These are phyloP conservation scores for Parapristionchus giblindavisi DNA, from an alignment of 2,888 invertebrate species.

Conservation along the genomic window DNA sequence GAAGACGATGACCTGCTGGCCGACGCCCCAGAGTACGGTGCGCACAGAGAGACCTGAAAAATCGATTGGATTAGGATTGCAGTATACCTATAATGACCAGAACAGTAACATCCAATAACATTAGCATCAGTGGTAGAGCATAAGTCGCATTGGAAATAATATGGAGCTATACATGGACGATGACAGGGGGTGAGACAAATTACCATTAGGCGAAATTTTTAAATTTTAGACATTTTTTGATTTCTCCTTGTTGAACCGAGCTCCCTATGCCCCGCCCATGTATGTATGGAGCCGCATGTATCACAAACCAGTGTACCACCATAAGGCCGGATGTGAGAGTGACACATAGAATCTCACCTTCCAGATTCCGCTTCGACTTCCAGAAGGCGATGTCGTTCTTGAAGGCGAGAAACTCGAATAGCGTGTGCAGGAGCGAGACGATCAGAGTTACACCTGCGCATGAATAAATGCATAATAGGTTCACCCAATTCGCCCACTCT, in stretches of 20 bases:
- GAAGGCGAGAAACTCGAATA: conserved; percentile 97
- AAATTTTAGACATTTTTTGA: no score
- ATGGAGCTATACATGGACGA: no score
- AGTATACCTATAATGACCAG: background rate
- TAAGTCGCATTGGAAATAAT: no score
- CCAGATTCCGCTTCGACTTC: conserved; percentile 95
- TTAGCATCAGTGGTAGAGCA: no score
- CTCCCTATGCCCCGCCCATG: no score
- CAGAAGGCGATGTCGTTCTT: conserved; percentile 99
- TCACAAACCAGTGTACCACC: background rate
- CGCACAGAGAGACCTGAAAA: conserved; percentile 58
- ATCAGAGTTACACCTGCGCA: conserved; percentile 80
- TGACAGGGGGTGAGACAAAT: no score
- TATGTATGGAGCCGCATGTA: background rate
- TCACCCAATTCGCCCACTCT: no score
- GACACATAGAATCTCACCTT: conserved; percentile 74
- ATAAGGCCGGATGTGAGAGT: no score
- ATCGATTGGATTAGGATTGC: conserved; percentile 79
- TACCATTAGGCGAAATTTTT: no score
- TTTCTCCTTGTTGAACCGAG: no score
- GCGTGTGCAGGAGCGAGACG: conserved; percentile 92
- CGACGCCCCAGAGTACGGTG: conserved; percentile 91
- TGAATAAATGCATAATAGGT: background rate
- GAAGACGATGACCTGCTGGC: conserved; percentile 92
- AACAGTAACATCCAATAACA: background rate